These are phyloP conservation scores for Pempheris klunzingeri DNA, from an alignment of 2,797 vertebrate genomes.

Conservation along the genomic window DNA sequence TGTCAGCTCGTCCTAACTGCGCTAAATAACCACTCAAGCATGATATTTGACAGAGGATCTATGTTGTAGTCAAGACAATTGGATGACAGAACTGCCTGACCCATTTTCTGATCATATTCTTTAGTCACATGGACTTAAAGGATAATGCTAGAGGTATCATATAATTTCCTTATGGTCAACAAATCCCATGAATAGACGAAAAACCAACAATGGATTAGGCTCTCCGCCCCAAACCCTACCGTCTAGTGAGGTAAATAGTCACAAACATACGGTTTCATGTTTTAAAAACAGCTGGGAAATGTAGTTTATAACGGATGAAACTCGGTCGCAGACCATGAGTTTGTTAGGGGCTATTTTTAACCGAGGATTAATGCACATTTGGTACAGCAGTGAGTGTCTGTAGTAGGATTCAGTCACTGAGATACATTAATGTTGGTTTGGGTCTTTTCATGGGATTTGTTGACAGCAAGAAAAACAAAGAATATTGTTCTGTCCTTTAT, in stretches of 20 bases:
- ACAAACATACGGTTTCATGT: background rate
- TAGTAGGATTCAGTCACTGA: no score
- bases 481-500: background rate
- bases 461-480: background rate
- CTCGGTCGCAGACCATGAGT: background rate
- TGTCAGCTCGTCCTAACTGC: background rate
- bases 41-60: background rate
- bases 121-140: background rate
- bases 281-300: background rate
- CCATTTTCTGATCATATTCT: slow-evolving; percentile 1
- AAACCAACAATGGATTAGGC: no score
- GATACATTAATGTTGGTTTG: background rate
- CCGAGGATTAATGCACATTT: background rate
- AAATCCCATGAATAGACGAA: background rate
- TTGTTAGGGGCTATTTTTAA: background rate
- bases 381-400: background rate
- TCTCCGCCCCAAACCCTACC: no score
- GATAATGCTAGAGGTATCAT: background rate
- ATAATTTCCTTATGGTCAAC: background rate
- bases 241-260: no score
- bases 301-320: background rate
- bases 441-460: background rate
- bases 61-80: background rate
- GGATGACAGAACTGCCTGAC: background rate
- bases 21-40: slow-evolving; percentile 1